Conservation (phyloP, 2,888 invertebrate genomes). For the Coelogynopora nodosa region DNA sequence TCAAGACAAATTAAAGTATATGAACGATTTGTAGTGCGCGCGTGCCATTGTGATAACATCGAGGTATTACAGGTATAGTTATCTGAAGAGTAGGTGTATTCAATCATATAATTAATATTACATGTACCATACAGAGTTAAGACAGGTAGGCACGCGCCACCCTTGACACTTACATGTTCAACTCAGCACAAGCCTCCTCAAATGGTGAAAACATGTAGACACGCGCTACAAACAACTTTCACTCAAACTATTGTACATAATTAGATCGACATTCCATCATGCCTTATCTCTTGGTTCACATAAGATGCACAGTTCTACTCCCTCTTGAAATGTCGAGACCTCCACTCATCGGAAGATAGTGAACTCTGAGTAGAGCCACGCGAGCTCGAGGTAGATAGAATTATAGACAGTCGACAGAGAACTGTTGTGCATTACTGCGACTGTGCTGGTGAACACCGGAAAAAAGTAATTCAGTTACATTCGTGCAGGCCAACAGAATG, state of each 20-base stretch:
- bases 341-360: not conserved
- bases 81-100: not conserved
- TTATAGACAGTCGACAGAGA: not conserved
- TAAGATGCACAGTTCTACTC: not conserved
- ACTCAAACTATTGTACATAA: not conserved
- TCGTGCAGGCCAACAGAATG: too few species aligned
- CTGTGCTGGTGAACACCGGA: not conserved
- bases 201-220: not conserved
- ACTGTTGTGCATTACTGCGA: not conserved
- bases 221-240: not conserved
- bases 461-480: not conserved
- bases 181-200: not conserved
- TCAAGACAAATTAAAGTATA: too few species aligned
- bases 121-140: too few species aligned
- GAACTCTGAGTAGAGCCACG: slow-evolving; percentile 6
- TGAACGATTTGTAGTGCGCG: not conserved
- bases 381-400: not conserved
- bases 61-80: not conserved
- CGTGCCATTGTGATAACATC: not conserved
- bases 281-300: not conserved
- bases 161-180: not conserved
- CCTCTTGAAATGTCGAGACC: not conserved
- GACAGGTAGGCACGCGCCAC: not conserved
- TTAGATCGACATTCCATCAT: not conserved
- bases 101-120: not conserved